Base-by-base conservation (phyloP, 2,888 invertebrate genomes). In the Eilema griseolum region DNA sequence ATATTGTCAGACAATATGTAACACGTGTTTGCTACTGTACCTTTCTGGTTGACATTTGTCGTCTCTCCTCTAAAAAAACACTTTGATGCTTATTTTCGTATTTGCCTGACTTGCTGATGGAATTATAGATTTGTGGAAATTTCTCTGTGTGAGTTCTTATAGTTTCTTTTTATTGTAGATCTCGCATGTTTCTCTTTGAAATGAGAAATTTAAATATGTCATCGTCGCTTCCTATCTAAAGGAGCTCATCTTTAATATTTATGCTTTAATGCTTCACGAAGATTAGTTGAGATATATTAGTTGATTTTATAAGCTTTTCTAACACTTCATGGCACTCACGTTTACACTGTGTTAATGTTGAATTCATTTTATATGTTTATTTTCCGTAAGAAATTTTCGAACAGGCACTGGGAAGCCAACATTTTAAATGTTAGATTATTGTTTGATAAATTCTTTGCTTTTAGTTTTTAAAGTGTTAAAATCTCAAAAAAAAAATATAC, bases 21-120 rank as follows among this genome's bases (percentile, higher is more conserved):
- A 95, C 95, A 95, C 86, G 88, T 95, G 95, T 95, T 93, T 88
- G 93, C 91, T 88, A 88, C 92, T 90, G 90, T 87, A 90, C 87
- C 87, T 88, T 87, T 88, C 88, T 90, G 90, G 86, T 90, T 88
- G 91, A 93, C 92, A 93, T 93, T 93, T 93, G 93, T 93, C 90
- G 92, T 89, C 90, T 92, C 90, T 85, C 89, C 87, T 91, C 89
- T 93, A 93, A 94, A 94, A n/a, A 94, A 93, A 94, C 90, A 91
- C 94, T 94, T 95, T 94, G 94, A 94, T 91, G 93, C 91, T 93
- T 94, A 95, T 95, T 95, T 94, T 94, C 91, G 94, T 94, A 91
- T 93, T 93, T 90, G 92, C 91, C 86, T 78, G 86, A 83, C 85
- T 88, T 88, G 94, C 88, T 91, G 94, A 95, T 90, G 85, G 94